Conservation (phyloP, 2,113 vertebrate species). For the Ovibos moschatus region DNA sequence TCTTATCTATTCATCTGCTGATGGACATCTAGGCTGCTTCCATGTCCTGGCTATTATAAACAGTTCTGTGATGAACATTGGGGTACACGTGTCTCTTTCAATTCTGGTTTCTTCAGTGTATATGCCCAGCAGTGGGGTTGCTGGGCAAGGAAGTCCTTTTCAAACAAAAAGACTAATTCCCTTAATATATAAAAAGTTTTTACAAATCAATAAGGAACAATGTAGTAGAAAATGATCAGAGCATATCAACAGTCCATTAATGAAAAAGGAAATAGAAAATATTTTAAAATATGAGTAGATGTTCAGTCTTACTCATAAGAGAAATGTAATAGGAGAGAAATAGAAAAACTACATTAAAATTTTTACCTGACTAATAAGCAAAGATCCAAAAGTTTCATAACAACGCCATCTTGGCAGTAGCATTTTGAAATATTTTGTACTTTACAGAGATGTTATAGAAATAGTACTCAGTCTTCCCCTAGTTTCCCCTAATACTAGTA, state of each 20-base stretch:
- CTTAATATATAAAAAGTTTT: background rate
- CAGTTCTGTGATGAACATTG: too few species aligned
- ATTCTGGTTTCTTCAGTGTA: too few species aligned
- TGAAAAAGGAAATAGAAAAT: background rate
- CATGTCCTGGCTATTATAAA: too few species aligned
- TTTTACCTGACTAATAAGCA: background rate
- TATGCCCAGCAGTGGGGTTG: too few species aligned
- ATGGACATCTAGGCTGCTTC: too few species aligned
- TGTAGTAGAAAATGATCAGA: background rate
- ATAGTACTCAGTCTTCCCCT: background rate
- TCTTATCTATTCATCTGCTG: too few species aligned
- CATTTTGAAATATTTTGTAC: background rate
- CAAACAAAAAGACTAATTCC: background rate
- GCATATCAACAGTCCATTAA: background rate
- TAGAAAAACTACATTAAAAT: background rate
- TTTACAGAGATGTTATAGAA: background rate
- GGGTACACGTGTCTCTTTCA: too few species aligned
- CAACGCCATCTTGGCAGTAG: background rate
- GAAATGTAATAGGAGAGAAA: background rate
- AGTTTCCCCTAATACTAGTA: background rate
- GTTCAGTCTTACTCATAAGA: background rate
- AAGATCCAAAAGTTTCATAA: background rate
- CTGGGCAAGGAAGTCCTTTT: background rate
- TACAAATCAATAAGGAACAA: background rate
- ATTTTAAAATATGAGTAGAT: background rate